A percentile compares a stretch with the other conserved stretches of the same genome.
phyloP scores from a whole-genome alignment of 2,113 vertebrate species.

The Oostethus manadensis region DNA sequence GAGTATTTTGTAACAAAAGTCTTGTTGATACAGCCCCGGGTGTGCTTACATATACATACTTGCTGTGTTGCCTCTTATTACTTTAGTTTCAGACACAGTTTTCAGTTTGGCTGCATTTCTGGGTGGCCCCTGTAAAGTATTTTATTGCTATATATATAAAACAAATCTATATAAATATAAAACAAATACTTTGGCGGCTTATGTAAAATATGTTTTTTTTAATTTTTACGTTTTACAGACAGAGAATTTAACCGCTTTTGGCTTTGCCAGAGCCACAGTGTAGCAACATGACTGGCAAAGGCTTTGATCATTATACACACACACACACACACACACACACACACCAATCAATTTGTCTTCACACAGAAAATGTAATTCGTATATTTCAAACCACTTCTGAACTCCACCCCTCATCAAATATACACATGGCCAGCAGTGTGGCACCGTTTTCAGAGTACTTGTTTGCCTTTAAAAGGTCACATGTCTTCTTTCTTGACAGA shows the following conservation, averaged over 20 bases:
- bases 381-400: constrained; percentile 6
- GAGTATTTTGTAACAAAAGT: constrained; percentile 99
- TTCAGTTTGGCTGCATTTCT: constrained; percentile 87
- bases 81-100: constrained; percentile 83
- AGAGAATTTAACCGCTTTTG: constrained; percentile 37
- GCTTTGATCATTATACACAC: constrained; percentile 1
- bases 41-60: constrained; percentile 81
- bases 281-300: constrained; percentile 41
- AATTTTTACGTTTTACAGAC: constrained; percentile 33
- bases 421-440: background rate
- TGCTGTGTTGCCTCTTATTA: constrained; percentile 64
- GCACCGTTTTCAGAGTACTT: background rate
- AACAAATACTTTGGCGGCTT: constrained; percentile 53
- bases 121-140: constrained; percentile 92
- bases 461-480: constrained; percentile 23
- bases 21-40: constrained; percentile 84
- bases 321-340: constrained; percentile 9
- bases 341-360: constrained; percentile 1
- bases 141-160: constrained; percentile 64
- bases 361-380: background rate
- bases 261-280: constrained; percentile 37
- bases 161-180: constrained; percentile 5
- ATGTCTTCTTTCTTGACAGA: constrained; percentile 17
- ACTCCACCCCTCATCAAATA: background rate
- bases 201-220: constrained; percentile 31